Conservation (phyloP, 2,888 invertebrate genomes). For the Callosobruchus maculatus region DNA sequence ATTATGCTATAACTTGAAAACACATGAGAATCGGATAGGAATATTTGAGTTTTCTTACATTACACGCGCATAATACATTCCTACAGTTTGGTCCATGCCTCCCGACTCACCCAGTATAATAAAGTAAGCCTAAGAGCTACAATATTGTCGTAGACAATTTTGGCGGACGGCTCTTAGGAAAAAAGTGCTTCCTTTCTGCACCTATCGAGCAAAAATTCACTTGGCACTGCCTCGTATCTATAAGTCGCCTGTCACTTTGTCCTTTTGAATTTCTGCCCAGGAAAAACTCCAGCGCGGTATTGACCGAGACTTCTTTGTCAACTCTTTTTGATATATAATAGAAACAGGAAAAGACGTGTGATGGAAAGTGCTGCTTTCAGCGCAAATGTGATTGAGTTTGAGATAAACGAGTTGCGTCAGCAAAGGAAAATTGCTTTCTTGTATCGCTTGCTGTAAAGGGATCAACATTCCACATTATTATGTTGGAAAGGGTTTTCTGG, state of each 20-base stretch:
- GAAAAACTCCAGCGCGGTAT: background rate
- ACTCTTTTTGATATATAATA: background rate
- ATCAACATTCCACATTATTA: background rate
- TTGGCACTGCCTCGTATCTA: no score
- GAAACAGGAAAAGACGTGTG: background rate
- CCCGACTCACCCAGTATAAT: no score
- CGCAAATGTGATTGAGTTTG: background rate
- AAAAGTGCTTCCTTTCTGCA: no score
- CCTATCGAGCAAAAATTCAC: no score
- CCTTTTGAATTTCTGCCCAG: background rate
- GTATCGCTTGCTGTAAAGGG: background rate
- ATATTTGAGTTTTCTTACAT: no score
- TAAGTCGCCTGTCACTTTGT: background rate
- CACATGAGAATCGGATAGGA: no score
- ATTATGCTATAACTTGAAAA: no score
- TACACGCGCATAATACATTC: no score
- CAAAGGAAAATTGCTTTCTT: background rate
- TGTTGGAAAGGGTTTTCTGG: background rate
- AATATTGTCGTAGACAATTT: no score
- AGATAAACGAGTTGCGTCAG: background rate
- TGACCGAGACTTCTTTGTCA: background rate
- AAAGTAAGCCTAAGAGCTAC: no score
- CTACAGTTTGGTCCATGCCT: no score
- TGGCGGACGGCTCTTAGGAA: no score
- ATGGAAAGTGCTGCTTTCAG: background rate